These are phyloP conservation scores for Sebastes schlegelii DNA, from an alignment of 2,113 vertebrate genomes.

Conservation along the genomic window DNA sequence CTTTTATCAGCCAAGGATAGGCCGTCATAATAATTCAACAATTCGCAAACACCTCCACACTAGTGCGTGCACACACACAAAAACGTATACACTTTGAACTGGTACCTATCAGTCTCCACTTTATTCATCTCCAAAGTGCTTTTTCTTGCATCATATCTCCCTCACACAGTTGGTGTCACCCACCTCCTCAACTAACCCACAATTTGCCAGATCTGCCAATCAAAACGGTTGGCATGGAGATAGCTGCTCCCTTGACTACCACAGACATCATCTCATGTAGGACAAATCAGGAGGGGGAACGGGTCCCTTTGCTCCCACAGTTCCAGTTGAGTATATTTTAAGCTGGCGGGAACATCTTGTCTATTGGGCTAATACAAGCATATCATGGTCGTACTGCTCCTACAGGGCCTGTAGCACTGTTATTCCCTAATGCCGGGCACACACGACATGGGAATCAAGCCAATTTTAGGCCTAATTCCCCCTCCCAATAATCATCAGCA, in stretches of 20 bases:
- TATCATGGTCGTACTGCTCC: conserved; percentile 19
- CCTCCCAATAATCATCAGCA: no score
- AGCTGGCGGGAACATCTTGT: conserved; percentile 46
- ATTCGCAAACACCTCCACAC: background rate
- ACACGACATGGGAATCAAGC: no score
- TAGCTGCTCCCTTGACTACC: conserved; percentile 35
- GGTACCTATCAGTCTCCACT: background rate
- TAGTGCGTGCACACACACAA: background rate
- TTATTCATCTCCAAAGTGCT: background rate
- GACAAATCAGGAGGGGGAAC: conserved; percentile 52
- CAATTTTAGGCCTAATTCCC: no score
- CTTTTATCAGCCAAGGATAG: conserved; percentile 66
- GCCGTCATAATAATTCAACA: conserved; percentile 12
- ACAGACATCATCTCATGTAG: conserved; percentile 52
- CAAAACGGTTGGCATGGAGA: conserved; percentile 57
- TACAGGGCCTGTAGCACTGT: conserved; percentile 30
- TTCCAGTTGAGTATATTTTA: conserved; percentile 40
- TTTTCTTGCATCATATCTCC: conserved; percentile 7
- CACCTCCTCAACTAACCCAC: background rate
- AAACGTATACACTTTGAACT: background rate
- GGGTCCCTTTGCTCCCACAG: conserved; percentile 44
- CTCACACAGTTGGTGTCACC: background rate
- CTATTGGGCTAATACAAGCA: conserved; percentile 38
- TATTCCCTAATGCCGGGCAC: conserved; percentile 6
- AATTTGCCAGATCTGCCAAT: conserved; percentile 53